Evolutionary conservation across 2,797 vertebrate genomes (phyloP).

Genomic region (Cynodonichthys magdalenae): DNA sequence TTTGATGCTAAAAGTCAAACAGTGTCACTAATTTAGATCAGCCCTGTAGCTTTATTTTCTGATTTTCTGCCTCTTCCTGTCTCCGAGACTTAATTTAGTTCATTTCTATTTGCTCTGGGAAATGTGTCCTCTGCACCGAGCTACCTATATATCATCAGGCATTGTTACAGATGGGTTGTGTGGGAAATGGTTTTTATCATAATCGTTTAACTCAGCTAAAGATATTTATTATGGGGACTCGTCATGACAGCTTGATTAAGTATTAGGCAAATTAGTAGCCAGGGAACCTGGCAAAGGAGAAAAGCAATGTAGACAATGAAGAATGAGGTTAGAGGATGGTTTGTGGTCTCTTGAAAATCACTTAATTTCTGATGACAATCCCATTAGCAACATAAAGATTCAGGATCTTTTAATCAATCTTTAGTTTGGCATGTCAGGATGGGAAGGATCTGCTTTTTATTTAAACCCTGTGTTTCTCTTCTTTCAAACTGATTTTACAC

Average conservation of each 20-base stretch:
- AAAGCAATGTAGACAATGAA: slow-evolving; percentile 37
- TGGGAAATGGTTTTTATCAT: slow-evolving; percentile 55
- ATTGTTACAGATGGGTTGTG: slow-evolving; percentile 34
- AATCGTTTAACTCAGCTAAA: slow-evolving; percentile 54
- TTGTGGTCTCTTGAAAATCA: slow-evolving; percentile 45
- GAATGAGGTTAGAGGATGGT: slow-evolving; percentile 40
- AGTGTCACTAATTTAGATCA: background rate
- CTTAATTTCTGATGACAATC: slow-evolving; percentile 73
- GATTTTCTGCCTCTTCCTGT: slow-evolving; percentile 1
- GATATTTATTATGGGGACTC: slow-evolving; percentile 59
- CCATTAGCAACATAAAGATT: slow-evolving; percentile 59
- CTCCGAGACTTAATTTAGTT: slow-evolving; percentile 17
- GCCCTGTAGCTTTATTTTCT: background rate
- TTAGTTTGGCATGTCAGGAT: slow-evolving; percentile 40
- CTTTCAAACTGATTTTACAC: background rate
- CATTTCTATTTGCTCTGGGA: slow-evolving; percentile 25
- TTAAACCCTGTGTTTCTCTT: slow-evolving; percentile 18
- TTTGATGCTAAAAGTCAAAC: background rate
- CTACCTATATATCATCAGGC: slow-evolving; percentile 13
- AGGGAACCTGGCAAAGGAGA: slow-evolving; percentile 50
- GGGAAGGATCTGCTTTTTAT: slow-evolving; percentile 59
- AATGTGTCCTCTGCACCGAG: slow-evolving; percentile 3
- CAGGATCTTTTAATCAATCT: slow-evolving; percentile 39
- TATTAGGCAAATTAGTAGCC: slow-evolving; percentile 71
- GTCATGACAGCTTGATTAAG: slow-evolving; percentile 65